These are phyloP conservation scores for Agrilus biguttatus DNA, from an alignment of 2,888 invertebrate species.

Conservation along the genomic window DNA sequence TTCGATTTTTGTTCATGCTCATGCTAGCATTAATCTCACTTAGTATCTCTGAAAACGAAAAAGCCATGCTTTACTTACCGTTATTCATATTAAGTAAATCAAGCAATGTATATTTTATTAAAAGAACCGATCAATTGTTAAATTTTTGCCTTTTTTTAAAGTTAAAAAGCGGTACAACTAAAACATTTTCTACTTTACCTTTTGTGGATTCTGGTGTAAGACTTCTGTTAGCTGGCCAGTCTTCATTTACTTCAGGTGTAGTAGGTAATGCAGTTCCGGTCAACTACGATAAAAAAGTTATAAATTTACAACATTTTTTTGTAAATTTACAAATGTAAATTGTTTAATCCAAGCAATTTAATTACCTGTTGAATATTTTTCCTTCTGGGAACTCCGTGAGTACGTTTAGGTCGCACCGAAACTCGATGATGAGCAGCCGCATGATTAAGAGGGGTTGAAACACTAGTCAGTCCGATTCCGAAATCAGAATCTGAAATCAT, in stretches of 20 bases:
- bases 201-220: conserved; percentile 40
- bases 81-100: background rate
- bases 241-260: conserved; percentile 67
- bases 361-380: conserved; percentile 40
- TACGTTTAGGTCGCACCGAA: conserved; percentile 60
- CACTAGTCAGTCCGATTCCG: conserved; percentile 33
- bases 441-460: conserved; percentile 55
- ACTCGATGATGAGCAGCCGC: conserved; percentile 70
- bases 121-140: too few relatives aligned
- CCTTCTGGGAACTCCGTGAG: conserved; percentile 57
- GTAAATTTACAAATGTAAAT: background rate
- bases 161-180: too few relatives aligned
- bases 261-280: conserved; percentile 44
- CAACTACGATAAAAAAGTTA: conserved; percentile 4
- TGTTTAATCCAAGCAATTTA: conserved; percentile 8
- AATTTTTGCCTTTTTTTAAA: too few relatives aligned
- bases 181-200: conserved; percentile 15
- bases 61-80: conserved; percentile 11
- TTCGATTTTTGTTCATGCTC: conserved; percentile 14
- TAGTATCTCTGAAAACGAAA: conserved; percentile 27
- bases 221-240: conserved; percentile 40
- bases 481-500: conserved; percentile 23
- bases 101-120: too few relatives aligned
- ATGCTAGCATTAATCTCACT: conserved; percentile 26
- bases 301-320: conserved; percentile 2